Evolutionary conservation across 2,888 invertebrate genomes (phyloP).

Genomic region (Agrenia bidenticulata): DNA sequence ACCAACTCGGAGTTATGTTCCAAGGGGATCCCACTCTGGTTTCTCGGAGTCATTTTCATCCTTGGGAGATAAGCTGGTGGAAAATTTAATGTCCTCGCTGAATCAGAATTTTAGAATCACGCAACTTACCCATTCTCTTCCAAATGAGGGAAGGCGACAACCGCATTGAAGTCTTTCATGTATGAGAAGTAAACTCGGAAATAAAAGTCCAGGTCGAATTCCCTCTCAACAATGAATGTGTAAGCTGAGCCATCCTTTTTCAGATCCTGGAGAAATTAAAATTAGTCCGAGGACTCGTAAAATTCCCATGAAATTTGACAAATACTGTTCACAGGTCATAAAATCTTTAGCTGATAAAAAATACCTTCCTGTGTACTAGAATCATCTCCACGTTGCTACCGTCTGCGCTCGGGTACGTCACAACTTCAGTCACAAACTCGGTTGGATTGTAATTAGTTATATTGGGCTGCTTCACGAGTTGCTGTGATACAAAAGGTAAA

Average conservation of each 20-base stretch:
- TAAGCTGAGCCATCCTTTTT: slow-evolving; percentile 34
- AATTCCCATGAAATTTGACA: background rate
- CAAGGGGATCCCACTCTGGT: no score
- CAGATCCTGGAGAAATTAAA: slow-evolving; percentile 25
- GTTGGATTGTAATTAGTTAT: slow-evolving; percentile 24
- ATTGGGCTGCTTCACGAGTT: slow-evolving; percentile 20
- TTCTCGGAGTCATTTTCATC: background rate
- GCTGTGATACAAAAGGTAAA: slow-evolving; percentile 14
- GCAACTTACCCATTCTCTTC: slow-evolving; percentile 30
- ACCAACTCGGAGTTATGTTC: no score
- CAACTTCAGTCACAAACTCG: slow-evolving; percentile 28
- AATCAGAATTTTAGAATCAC: no score
- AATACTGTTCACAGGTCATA: no score
- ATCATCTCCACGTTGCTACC: slow-evolving; percentile 37
- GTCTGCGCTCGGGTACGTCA: slow-evolving; percentile 27
- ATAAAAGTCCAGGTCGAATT: slow-evolving; percentile 38
- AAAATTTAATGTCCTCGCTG: no score
- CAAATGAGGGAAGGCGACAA: slow-evolving; percentile 42
- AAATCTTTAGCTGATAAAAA: no score
- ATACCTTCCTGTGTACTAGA: slow-evolving; percentile 33
- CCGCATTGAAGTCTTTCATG: slow-evolving; percentile 43
- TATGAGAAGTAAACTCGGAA: slow-evolving; percentile 40
- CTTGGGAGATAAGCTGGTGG: slow-evolving; percentile 2
- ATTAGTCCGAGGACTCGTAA: slow-evolving; percentile 3
- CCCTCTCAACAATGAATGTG: slow-evolving; percentile 37